A percentile compares a stretch with the other conserved stretches of the same genome.
Evolutionary conservation across 1,140 invertebrate genomes (phyloP).

Genomic region (Rhopalosiphum padi): DNA sequence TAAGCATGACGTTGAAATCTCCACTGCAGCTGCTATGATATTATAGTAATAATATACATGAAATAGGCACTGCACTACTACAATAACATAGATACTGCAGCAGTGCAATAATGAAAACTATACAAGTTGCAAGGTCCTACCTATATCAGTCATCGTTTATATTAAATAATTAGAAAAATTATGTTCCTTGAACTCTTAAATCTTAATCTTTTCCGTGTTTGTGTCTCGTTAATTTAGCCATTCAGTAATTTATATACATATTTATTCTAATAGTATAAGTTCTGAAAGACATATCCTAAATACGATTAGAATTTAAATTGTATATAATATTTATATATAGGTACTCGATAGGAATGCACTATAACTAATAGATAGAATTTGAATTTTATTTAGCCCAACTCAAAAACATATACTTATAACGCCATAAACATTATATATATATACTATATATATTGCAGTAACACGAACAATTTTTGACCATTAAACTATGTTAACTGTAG

Average conservation of each 20-base stretch:
- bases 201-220: not conserved
- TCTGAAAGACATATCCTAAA: not conserved
- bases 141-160: not conserved
- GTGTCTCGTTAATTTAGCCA: not conserved
- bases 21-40: not conserved
- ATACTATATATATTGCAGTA: no score
- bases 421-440: not conserved
- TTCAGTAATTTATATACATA: not conserved
- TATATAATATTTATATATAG: no score
- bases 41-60: no score
- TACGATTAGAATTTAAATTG: not conserved
- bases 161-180: not conserved
- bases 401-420: not conserved
- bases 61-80: no score
- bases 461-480: not conserved
- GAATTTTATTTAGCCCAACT: not conserved
- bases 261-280: not conserved
- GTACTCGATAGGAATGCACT: not conserved
- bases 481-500: not conserved
- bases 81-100: no score
- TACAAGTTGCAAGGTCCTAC: not conserved
- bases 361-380: not conserved
- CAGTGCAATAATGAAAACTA: not conserved
- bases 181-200: not conserved
- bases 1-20: not conserved